These are phyloP conservation scores for Nothoprocta perdicaria DNA, from an alignment of 2,113 vertebrate genomes.

Conservation along the genomic window DNA sequence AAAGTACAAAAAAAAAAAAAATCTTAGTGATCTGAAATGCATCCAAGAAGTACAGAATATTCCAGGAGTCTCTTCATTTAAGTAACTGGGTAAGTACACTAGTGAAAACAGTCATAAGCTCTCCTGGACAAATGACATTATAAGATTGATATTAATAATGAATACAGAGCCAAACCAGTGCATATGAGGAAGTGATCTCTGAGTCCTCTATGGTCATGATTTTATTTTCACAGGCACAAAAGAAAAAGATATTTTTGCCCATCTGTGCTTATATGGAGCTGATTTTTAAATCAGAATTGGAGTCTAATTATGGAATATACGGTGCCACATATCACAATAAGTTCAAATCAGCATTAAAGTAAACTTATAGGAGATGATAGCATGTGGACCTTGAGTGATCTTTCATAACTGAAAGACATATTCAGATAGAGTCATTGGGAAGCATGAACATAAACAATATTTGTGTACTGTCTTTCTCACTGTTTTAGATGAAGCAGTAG, in stretches of 20 bases:
- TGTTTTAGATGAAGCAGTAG: not conserved
- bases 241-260: not conserved
- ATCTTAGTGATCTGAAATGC: not conserved
- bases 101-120: not conserved
- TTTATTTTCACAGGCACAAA: not conserved
- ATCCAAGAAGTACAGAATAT: not conserved
- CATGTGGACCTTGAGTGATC: rapidly evolving
- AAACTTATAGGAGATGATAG: not conserved
- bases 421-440: not conserved
- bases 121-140: not conserved
- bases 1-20: too few species aligned
- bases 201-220: not conserved
- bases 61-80: not conserved
- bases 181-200: not conserved
- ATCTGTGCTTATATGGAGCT: not conserved
- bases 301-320: not conserved
- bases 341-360: not conserved
- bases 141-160: not conserved
- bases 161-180: not conserved
- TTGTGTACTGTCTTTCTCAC: not conserved
- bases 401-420: not conserved
- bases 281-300: not conserved
- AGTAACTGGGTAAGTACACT: not conserved
- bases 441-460: not conserved
- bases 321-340: not conserved